phyloP scores from a whole-genome alignment of 35 echinoderm and acorn worm species.

The Hemicentrotus pulcherrimus region DNA sequence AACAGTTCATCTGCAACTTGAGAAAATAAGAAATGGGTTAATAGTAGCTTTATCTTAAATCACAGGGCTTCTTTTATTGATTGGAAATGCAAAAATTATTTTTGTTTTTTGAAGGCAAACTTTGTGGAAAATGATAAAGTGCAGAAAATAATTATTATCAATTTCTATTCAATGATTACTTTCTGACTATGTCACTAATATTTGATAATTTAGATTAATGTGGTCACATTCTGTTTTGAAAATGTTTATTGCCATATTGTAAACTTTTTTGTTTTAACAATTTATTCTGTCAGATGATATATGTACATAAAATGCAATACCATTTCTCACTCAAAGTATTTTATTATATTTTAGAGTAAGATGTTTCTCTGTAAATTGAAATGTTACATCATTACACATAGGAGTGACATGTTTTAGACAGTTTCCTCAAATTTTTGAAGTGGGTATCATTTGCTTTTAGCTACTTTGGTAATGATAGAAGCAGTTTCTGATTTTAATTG shows the following conservation, averaged over 20 bases:
- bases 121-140: neutral
- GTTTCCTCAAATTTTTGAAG: neutral
- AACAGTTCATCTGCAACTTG: no score
- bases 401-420: neutral
- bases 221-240: neutral
- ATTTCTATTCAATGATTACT: no score
- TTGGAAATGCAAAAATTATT: no score
- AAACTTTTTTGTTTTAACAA: neutral
- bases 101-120: no score
- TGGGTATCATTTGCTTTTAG: neutral
- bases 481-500: no score
- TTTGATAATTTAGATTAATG: no score
- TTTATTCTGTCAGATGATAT: neutral
- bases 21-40: no score
- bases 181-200: no score
- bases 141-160: neutral
- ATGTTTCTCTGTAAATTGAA: neutral
- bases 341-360: neutral
- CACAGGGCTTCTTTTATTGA: no score
- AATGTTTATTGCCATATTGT: neutral
- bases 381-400: neutral
- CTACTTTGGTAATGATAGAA: no score
- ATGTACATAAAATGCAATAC: constrained; percentile 9
- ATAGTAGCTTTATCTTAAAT: no score
- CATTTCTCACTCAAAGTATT: neutral